Conservation (phyloP, 2,113 vertebrate species). For the Boulengeromyrus knoepffleri region DNA sequence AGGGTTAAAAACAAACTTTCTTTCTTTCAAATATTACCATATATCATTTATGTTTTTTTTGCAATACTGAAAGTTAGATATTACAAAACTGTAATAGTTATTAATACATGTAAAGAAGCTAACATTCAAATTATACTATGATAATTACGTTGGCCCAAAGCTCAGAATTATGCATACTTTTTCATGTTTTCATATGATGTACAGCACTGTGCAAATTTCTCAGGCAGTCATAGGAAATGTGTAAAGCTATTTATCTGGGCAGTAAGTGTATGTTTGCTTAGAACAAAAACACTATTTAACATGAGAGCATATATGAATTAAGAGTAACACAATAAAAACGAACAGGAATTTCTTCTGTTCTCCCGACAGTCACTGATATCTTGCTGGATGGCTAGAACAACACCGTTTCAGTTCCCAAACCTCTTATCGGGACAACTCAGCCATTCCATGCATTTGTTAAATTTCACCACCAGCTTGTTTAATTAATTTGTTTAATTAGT, state of each 20-base stretch:
- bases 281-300: background rate
- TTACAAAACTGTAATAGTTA: background rate
- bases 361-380: background rate
- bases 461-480: background rate
- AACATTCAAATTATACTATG: background rate
- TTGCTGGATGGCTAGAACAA: background rate
- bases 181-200: too few species aligned
- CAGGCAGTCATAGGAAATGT: background rate
- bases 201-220: too few species aligned
- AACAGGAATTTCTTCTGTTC: background rate
- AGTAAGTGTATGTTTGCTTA: background rate
- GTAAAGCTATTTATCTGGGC: background rate
- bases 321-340: background rate
- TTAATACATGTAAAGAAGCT: background rate
- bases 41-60: background rate
- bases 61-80: background rate
- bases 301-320: background rate
- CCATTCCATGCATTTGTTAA: background rate
- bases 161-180: background rate
- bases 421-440: background rate
- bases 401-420: background rate
- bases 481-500: background rate
- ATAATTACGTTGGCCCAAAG: background rate
- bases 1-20: background rate
- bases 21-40: background rate